A percentile compares a stretch with the other conserved stretches of the same genome.
Conservation (phyloP, 35 echinoderm and acorn worm genomes). For the Amphiura filiformis region DNA sequence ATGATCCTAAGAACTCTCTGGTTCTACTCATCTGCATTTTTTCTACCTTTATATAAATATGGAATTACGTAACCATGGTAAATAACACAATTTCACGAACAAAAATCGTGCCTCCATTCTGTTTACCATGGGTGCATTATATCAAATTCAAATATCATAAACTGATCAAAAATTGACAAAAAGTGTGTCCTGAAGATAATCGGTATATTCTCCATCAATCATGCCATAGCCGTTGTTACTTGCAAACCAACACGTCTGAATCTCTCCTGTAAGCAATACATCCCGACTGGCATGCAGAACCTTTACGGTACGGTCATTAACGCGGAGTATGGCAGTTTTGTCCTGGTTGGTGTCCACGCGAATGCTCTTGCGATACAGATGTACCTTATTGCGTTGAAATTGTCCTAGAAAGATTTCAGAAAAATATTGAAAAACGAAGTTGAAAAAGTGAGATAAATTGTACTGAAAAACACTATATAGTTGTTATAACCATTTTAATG, state of each 20-base stretch:
- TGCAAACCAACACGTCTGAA: slow-evolving; percentile 38
- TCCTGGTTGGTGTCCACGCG: not conserved
- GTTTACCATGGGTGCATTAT: no score
- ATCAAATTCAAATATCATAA: no score
- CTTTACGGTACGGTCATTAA: not conserved
- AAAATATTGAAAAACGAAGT: not conserved
- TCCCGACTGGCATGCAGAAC: slow-evolving; percentile 11
- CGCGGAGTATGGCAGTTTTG: not conserved
- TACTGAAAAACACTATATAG: no score
- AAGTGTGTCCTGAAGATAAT: slow-evolving; percentile 4
- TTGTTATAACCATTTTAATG: no score
- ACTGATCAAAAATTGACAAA: not conserved
- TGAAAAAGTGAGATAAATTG: not conserved
- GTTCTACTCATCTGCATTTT: no score
- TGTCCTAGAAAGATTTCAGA: slow-evolving; percentile 11
- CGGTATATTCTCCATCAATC: slow-evolving; percentile 43
- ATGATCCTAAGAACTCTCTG: no score
- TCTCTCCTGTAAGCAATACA: not conserved
- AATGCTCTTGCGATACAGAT: not conserved
- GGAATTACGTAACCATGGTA: no score
- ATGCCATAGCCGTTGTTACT: slow-evolving; percentile 32
- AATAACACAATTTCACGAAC: no score
- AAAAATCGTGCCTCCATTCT: no score
- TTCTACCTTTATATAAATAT: no score
- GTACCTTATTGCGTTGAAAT: slow-evolving; percentile 20